A percentile compares a stretch with the other conserved stretches of the same genome.
Evolutionary conservation across 2,888 invertebrate species (phyloP).

Genomic region (Cinara cedri): DNA sequence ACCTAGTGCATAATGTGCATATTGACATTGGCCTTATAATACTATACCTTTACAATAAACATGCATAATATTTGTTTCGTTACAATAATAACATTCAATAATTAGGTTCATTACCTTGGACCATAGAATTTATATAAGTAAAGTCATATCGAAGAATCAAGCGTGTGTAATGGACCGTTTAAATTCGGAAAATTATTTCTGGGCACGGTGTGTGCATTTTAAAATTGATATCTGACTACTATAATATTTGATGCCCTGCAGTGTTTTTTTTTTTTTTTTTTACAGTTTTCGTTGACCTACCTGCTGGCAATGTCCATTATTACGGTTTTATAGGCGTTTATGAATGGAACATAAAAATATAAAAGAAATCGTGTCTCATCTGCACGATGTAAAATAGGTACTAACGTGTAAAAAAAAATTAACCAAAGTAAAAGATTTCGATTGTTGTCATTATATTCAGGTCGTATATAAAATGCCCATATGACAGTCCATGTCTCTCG

Average conservation of each 20-base stretch:
- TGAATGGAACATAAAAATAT: slow-evolving; percentile 6
- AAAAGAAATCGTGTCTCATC: neutral
- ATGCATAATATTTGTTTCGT: neutral
- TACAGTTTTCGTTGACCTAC: slow-evolving; percentile 24
- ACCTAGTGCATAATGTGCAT: no score
- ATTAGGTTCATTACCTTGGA: neutral
- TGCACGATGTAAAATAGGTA: neutral
- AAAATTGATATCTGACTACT: neutral
- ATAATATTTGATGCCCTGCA: neutral
- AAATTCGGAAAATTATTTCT: neutral
- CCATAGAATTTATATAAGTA: no score
- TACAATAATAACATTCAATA: neutral
- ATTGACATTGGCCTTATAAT: no score
- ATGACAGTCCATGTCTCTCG: no score
- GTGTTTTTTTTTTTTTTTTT: neutral
- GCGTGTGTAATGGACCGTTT: slow-evolving; percentile 1
- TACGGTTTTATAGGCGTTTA: slow-evolving; percentile 26
- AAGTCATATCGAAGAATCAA: neutral
- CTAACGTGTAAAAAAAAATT: neutral
- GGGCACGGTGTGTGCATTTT: slow-evolving; percentile 18
- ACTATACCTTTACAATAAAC: no score
- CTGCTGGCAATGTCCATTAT: slow-evolving; percentile 4
- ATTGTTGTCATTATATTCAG: slow-evolving; percentile 13
- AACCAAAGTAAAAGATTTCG: neutral
- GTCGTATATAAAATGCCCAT: no score